Base-by-base conservation (phyloP, 2,113 vertebrate species). In the Gymnocephalus cernua region DNA sequence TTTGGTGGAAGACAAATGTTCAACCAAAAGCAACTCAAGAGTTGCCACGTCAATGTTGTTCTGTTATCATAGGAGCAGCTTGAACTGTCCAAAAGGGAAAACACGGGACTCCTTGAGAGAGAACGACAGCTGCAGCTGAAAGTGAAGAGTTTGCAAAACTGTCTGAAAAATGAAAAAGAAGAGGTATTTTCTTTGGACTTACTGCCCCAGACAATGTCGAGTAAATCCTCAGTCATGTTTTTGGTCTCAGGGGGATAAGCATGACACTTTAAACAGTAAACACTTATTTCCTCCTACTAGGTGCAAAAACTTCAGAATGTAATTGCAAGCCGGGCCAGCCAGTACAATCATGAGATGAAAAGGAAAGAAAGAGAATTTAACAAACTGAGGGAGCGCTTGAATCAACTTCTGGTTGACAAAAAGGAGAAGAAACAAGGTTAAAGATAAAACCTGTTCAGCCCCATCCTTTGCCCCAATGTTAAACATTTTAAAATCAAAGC, bases 331-430 rank as follows among this genome's bases (percentile, higher is more conserved):
- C 96, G 97, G 79, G 97, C 97, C 87, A 97, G 96, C 53, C 98
- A 99, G 79, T 99, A 98, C 89, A 99, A 97, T 92, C 98, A 99
- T 64, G 97, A 98, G 69, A 97, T 99, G 96, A 99, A 99, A 90
- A 97, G 97, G 88, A 99, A 97, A 91, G 98, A 99, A 69, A 96
- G 97, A 83, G 98, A 99, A 86, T 97, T 97, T 71, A 97, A 96
- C 90, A 99, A 97, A 91, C 89, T 99, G 79, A 99, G 96, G 85
- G 98, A 99, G 77, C 96, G 96, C n/a, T 89, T 99, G 6, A 97
- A 96, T 94, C 98, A 98, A 51, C 95, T 99, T 72, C 96, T 99
- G 79, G 96, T 96, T 87, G 97, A 97, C 87, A 99, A 97, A 91
- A 98, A 96, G 81, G 98, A 99, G 78, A 97, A 95, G 89, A 98